Base-by-base conservation (phyloP, 2,113 vertebrate species). In the Protomyctophum bolini region DNA sequence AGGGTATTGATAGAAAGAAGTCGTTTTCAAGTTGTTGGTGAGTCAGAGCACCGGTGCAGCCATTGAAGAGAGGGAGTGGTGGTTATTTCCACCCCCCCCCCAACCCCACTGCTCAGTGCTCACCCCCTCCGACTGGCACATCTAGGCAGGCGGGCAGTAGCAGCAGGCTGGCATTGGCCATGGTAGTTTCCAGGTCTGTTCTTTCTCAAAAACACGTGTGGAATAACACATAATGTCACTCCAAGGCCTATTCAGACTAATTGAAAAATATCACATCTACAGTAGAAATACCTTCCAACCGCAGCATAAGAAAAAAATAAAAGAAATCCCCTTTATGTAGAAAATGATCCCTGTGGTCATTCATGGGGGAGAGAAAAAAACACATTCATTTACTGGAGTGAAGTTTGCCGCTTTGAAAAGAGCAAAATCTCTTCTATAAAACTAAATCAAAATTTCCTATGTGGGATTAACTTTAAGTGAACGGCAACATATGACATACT, bases 171-270 rank as follows among this genome's bases (percentile, higher is more conserved):
- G 82, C 86, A 88, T 49, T 14, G 48, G 5, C 54, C 10, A 8
- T 71, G 69, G n/a, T 80, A 51, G 84, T 90, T 90, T 89, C 79
- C 78, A 87, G 52, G 62, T 77, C 83, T 84, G 86, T 77, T 57
- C 63, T 86, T 75, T 73, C 70, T 86, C 80, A 83, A 72, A 81
- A 66, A 33, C 51, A 72, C 69, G 78, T 50, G 66, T 75, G 78
- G 66, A 83, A 68, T 57, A 69, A 59, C 28, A 55, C 50, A 79
- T 76, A 60, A 80, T 79, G 80, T 70, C 72, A 76, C 58, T 75
- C 46, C 54, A 3, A 50, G 63, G 61, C 33, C 62, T 73, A 33
- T 49, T 67, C 7, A 56, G n/a, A 45, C 33, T 80, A 64, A 79
- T 80, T 87, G 75, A 62, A 83, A 21, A 83, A 87, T 75, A 84